Evolutionary conservation across 2,888 invertebrate genomes (phyloP).

Genomic region (Macrophya alboannulata): DNA sequence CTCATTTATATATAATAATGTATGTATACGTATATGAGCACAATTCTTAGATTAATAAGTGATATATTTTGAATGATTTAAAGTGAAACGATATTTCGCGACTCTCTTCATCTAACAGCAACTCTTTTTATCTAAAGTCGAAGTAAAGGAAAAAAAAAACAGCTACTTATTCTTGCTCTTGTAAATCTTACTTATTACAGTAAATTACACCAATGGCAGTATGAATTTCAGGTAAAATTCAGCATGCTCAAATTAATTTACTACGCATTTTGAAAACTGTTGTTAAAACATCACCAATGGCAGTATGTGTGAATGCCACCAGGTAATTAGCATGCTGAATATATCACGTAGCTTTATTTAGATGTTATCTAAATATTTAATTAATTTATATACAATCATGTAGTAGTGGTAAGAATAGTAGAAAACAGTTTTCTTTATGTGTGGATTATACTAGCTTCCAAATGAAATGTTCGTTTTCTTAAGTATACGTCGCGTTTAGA

Average conservation of each 20-base stretch:
- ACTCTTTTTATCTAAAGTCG: neutral
- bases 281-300: conserved; percentile 33
- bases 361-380: conserved; percentile 50
- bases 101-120: neutral
- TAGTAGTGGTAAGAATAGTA: conserved; percentile 37
- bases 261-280: conserved; percentile 22
- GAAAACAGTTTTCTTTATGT: conserved; percentile 43
- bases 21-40: neutral
- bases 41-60: conserved; percentile 7
- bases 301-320: conserved; percentile 29
- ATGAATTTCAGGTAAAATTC: conserved; percentile 55
- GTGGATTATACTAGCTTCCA: conserved; percentile 19
- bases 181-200: conserved; percentile 46
- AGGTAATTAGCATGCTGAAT: conserved; percentile 48
- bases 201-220: conserved; percentile 55
- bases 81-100: neutral
- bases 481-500: conserved; percentile 25
- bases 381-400: conserved; percentile 45
- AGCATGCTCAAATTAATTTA: conserved; percentile 40
- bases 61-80: conserved; percentile 7
- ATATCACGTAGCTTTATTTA: conserved; percentile 55
- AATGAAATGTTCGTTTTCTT: conserved; percentile 45
- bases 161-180: conserved; percentile 37
- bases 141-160: neutral
- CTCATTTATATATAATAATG: neutral